Evolutionary conservation across 2,888 invertebrate species (phyloP).

Genomic region (Phymatocera aterrima): DNA sequence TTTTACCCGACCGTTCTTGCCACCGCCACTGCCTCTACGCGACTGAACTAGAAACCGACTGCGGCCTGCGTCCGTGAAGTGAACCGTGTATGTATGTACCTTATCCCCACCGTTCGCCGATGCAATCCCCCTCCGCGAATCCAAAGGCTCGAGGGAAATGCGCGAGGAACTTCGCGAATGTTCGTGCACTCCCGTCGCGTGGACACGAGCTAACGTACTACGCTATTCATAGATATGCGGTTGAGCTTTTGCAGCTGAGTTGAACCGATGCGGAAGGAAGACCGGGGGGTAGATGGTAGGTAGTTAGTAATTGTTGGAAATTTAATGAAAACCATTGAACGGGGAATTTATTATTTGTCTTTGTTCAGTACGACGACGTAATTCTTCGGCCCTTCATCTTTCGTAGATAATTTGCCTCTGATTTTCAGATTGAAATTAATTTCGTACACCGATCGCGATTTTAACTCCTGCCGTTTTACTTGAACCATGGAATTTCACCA

Average conservation of each 20-base stretch:
- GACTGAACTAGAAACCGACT: too few relatives aligned
- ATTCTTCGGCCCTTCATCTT: too few relatives aligned
- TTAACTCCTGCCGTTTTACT: background rate
- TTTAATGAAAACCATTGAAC: background rate
- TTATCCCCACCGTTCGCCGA: constrained; percentile 1
- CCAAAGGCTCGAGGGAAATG: too few relatives aligned
- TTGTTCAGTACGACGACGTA: background rate
- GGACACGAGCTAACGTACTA: constrained; percentile 13
- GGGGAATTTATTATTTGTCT: background rate
- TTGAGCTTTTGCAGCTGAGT: constrained; percentile 16
- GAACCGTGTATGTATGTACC: background rate
- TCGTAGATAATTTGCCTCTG: too few relatives aligned
- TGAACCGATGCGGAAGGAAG: constrained; percentile 4
- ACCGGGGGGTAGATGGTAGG: too few relatives aligned
- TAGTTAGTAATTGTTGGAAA: background rate
- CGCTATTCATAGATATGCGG: constrained; percentile 39
- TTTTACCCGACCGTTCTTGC: constrained; percentile 27
- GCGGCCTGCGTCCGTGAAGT: constrained; percentile 1
- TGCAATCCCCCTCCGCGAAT: constrained; percentile 5
- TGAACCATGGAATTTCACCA: too few relatives aligned
- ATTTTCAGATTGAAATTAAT: background rate
- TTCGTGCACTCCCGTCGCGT: constrained; percentile 35
- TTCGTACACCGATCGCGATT: background rate
- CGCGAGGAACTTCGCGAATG: constrained; percentile 5
- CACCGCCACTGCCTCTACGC: constrained; percentile 55